phyloP scores from a whole-genome alignment of 64 coral and sea anemone species.

The Montipora cactus region DNA sequence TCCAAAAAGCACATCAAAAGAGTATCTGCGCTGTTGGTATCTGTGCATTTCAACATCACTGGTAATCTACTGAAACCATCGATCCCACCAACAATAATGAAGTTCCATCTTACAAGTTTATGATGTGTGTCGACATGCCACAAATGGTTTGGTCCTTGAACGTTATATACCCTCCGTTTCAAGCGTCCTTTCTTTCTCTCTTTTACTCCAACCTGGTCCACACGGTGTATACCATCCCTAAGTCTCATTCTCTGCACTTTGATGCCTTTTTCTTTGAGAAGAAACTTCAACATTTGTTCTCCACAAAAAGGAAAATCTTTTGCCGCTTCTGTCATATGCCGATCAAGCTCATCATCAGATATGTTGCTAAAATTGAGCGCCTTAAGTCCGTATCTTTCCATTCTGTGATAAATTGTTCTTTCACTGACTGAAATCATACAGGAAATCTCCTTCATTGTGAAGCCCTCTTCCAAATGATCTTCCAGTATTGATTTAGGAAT shows the following conservation, averaged over 20 bases:
- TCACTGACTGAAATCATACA: slow-evolving; percentile 61
- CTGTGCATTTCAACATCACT: too few relatives aligned
- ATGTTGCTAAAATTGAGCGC: slow-evolving; percentile 51
- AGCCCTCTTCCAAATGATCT: slow-evolving; percentile 56
- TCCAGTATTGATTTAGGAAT: slow-evolving; percentile 22
- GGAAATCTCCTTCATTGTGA: slow-evolving; percentile 51
- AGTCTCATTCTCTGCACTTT: slow-evolving; percentile 68
- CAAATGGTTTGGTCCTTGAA: slow-evolving; percentile 30
- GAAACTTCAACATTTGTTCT: slow-evolving; percentile 46
- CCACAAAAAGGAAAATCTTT: slow-evolving; percentile 77
- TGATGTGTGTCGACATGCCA: slow-evolving; percentile 74
- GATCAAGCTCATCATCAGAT: slow-evolving; percentile 68
- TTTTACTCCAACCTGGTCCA: slow-evolving; percentile 57
- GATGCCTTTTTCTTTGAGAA: slow-evolving; percentile 53
- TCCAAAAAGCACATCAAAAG: too few relatives aligned
- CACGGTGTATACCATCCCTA: slow-evolving; percentile 22
- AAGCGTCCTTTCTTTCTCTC: slow-evolving; percentile 61
- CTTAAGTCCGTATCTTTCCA: slow-evolving; percentile 30
- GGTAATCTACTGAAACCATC: too few relatives aligned
- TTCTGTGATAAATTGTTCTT: slow-evolving; percentile 69
- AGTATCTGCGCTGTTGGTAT: too few relatives aligned
- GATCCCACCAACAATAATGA: too few relatives aligned
- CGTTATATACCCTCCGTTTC: slow-evolving; percentile 68
- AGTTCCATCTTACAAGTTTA: slow-evolving; percentile 30
- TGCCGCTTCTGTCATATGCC: background rate